Percentiles rank a stretch among this genome's conserved stretches.
Evolutionary conservation across 2,797 vertebrate species (phyloP).

Genomic region (Pseudopleuronectes americanus): DNA sequence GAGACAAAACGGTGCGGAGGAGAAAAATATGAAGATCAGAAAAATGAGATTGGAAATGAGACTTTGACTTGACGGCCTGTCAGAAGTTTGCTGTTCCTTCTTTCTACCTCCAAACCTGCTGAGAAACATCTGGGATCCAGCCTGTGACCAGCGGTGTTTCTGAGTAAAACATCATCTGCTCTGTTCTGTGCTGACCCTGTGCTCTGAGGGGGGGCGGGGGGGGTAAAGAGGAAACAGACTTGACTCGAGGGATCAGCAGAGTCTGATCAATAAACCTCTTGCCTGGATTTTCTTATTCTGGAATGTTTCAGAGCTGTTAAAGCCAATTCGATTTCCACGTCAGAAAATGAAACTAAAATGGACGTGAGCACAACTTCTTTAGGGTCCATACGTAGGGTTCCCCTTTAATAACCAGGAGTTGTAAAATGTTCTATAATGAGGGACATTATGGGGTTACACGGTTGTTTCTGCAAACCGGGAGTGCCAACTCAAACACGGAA

Average conservation of each 20-base stretch:
- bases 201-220: neutral
- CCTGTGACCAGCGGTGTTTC: conserved; percentile 3
- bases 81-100: neutral
- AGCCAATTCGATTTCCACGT: conserved; percentile 2
- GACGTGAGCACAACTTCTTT: neutral
- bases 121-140: neutral
- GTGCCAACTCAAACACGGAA: conserved; percentile 63
- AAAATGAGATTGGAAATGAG: neutral
- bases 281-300: neutral
- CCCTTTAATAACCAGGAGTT: conserved; percentile 9
- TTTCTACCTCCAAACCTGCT: neutral
- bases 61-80: neutral
- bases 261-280: neutral
- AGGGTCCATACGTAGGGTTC: neutral
- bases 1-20: too few species aligned
- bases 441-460: conserved; percentile 10
- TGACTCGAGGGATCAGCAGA: conserved; percentile 12
- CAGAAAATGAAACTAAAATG: conserved; percentile 16
- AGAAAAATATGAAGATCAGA: neutral
- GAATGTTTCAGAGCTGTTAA: neutral
- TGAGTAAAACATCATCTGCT: conserved; percentile 11
- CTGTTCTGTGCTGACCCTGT: conserved; percentile 1
- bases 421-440: conserved; percentile 26
- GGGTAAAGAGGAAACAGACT: conserved; percentile 2
- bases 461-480: conserved; percentile 24